Evolutionary conservation across 2,888 invertebrate genomes (phyloP).

Genomic region (Salpingus planirostris): DNA sequence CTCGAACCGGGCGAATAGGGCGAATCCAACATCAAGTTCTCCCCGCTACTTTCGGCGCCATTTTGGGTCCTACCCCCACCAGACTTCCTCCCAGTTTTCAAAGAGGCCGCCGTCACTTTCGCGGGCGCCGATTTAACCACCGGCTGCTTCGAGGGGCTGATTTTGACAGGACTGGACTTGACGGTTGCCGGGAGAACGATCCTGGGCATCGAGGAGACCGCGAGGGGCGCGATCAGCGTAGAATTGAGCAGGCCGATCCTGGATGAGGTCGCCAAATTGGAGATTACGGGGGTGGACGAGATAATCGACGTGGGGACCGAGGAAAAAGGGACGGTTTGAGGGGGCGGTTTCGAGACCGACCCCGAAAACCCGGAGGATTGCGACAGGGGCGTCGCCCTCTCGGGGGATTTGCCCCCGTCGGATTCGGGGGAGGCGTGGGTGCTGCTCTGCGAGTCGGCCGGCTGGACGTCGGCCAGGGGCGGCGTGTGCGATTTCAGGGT

Average conservation of each 20-base stretch:
- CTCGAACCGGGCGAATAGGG: slow-evolving; percentile 87
- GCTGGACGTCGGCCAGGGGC: slow-evolving; percentile 36
- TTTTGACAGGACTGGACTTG: slow-evolving; percentile 42
- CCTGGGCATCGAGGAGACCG: slow-evolving; percentile 34
- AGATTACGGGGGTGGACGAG: slow-evolving; percentile 34
- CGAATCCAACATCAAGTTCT: slow-evolving; percentile 52
- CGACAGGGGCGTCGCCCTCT: slow-evolving; percentile 23
- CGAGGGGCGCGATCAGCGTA: slow-evolving; percentile 31
- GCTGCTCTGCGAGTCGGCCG: slow-evolving; percentile 40
- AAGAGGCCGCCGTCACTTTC: slow-evolving; percentile 45
- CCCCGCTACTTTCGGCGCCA: slow-evolving; percentile 25
- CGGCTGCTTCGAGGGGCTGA: slow-evolving; percentile 46
- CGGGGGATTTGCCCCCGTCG: slow-evolving; percentile 26
- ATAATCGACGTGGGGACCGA: slow-evolving; percentile 31
- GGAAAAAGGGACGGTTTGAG: slow-evolving; percentile 33
- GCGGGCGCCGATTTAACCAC: slow-evolving; percentile 52
- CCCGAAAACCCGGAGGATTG: slow-evolving; percentile 24
- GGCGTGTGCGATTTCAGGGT: slow-evolving; percentile 32
- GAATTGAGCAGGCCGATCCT: slow-evolving; percentile 38
- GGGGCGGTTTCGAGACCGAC: slow-evolving; percentile 30
- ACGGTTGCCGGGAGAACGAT: slow-evolving; percentile 46
- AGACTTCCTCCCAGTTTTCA: slow-evolving; percentile 24
- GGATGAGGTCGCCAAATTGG: slow-evolving; percentile 27
- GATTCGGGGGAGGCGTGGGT: slow-evolving; percentile 31
- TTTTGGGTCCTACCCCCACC: slow-evolving; percentile 21